Percentiles rank a stretch among this genome's conserved stretches.
Evolutionary conservation across 2,888 invertebrate genomes (phyloP).

Genomic region (Plebejus anna): DNA sequence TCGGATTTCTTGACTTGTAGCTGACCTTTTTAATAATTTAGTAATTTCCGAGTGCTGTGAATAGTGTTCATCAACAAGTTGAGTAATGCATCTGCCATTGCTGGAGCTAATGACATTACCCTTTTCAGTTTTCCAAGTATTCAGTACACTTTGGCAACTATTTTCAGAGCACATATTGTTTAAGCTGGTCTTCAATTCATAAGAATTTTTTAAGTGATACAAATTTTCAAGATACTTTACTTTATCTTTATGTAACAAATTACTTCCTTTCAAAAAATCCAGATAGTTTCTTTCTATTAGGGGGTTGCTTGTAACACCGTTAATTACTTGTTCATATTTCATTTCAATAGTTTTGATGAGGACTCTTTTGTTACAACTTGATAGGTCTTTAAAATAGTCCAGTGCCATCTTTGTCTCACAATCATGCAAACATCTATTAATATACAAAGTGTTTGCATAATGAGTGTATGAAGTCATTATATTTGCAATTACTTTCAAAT

Average conservation of each 20-base stretch:
- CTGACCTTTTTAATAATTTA: slow-evolving; percentile 53
- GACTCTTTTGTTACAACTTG: slow-evolving; percentile 52
- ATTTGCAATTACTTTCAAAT: slow-evolving; percentile 58
- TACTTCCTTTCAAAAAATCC: slow-evolving; percentile 69
- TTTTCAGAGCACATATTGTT: slow-evolving; percentile 59
- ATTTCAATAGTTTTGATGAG: slow-evolving; percentile 55
- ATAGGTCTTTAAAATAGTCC: slow-evolving; percentile 56
- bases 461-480: slow-evolving; percentile 54
- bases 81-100: slow-evolving; percentile 51
- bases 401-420: slow-evolving; percentile 63
- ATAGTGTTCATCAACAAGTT: slow-evolving; percentile 50
- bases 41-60: slow-evolving; percentile 49
- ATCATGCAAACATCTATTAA: slow-evolving; percentile 62
- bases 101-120: slow-evolving; percentile 48
- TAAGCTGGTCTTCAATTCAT: slow-evolving; percentile 50
- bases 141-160: slow-evolving; percentile 45
- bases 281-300: slow-evolving; percentile 65
- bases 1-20: slow-evolving; percentile 56
- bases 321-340: slow-evolving; percentile 68
- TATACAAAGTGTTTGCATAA: slow-evolving; percentile 60
- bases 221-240: slow-evolving; percentile 57
- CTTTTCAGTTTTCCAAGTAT: slow-evolving; percentile 46
- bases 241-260: slow-evolving; percentile 51
- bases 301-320: slow-evolving; percentile 44
- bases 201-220: slow-evolving; percentile 68